Conservation (phyloP, 2,888 invertebrate species). For the Ophion ellenae region DNA sequence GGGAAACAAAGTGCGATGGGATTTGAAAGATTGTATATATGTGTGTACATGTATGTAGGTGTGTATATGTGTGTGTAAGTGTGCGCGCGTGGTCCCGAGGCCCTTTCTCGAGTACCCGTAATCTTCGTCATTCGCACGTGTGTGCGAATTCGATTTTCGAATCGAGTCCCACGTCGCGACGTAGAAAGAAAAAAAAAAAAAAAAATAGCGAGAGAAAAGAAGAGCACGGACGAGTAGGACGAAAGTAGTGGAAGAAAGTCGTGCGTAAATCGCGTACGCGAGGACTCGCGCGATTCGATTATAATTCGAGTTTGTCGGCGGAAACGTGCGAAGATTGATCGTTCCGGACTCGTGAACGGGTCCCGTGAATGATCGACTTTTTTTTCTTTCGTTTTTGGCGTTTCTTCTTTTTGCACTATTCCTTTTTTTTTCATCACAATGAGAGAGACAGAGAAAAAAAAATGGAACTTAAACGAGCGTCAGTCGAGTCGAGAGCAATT, state of each 20-base stretch:
- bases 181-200: not conserved
- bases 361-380: slow-evolving; percentile 44
- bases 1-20: slow-evolving; percentile 64
- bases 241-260: not conserved
- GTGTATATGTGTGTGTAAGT: slow-evolving; percentile 30
- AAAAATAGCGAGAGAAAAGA: slow-evolving; percentile 5
- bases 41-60: slow-evolving; percentile 25
- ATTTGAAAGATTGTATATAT: slow-evolving; percentile 45
- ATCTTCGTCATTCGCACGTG: slow-evolving; percentile 63
- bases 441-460: slow-evolving; percentile 16
- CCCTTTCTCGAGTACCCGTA: slow-evolving; percentile 63
- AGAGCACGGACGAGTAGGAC: not conserved
- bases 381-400: slow-evolving; percentile 9
- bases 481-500: slow-evolving; percentile 67
- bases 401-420: slow-evolving; percentile 1
- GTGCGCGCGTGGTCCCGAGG: slow-evolving; percentile 48
- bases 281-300: slow-evolving; percentile 57
- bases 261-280: slow-evolving; percentile 42
- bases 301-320: slow-evolving; percentile 57
- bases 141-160: slow-evolving; percentile 38
- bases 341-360: slow-evolving; percentile 58
- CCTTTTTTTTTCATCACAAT: slow-evolving; percentile 14
- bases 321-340: slow-evolving; percentile 59
- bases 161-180: slow-evolving; percentile 55
- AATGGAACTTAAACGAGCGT: slow-evolving; percentile 50